A percentile compares a stretch with the other conserved stretches of the same genome.
Evolutionary conservation across 1,140 invertebrate genomes (phyloP).

Genomic region (Chrysopa pallens): DNA sequence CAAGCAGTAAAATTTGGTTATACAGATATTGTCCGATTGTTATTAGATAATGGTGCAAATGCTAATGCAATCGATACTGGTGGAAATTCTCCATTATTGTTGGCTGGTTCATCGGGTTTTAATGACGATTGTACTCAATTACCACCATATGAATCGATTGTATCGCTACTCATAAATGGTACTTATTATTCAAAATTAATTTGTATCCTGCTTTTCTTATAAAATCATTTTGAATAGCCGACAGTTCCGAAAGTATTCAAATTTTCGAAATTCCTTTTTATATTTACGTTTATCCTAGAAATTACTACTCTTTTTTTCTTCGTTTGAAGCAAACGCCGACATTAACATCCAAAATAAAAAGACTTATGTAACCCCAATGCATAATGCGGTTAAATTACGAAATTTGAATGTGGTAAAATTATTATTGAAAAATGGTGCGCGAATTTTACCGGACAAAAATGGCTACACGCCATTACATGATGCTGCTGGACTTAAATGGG

Average conservation of each 20-base stretch:
- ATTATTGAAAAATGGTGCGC: not conserved
- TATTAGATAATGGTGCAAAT: conserved; percentile 11
- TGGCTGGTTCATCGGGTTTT: conserved; percentile 8
- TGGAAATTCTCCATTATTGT: conserved; percentile 12
- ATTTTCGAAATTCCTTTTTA: no score
- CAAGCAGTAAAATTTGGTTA: conserved; percentile 14
- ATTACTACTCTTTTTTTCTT: no score
- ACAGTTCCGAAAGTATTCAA: no score
- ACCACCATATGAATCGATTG: conserved; percentile 1
- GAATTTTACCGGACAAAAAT: not conserved
- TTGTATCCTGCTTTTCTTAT: no score
- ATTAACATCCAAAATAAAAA: conserved; percentile 4
- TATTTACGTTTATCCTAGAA: no score
- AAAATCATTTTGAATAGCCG: no score
- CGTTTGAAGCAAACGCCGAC: not conserved
- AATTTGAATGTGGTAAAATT: not conserved
- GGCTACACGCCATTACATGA: not conserved
- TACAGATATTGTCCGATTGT: conserved; percentile 8
- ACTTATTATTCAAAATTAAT: no score
- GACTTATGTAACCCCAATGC: conserved; percentile 1
- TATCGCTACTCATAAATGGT: conserved; percentile 2
- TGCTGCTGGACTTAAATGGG: not conserved
- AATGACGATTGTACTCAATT: not conserved
- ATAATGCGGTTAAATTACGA: not conserved
- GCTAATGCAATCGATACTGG: conserved; percentile 12